phyloP scores from a whole-genome alignment of 2,797 vertebrate genomes.

The Loris lydekkerianus region DNA sequence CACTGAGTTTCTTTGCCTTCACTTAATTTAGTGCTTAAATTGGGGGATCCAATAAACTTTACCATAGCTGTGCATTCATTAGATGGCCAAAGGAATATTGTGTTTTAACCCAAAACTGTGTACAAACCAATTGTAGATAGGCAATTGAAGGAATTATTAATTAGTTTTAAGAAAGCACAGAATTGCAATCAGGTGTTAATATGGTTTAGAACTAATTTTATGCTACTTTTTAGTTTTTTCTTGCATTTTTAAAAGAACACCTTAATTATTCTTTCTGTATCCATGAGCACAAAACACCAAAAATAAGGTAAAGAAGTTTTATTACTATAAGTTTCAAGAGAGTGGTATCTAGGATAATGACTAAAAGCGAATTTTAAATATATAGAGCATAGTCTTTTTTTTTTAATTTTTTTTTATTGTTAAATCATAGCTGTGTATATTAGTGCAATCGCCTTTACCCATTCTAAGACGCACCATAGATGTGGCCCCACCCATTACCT shows the following conservation, averaged over 20 bases:
- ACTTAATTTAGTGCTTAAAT: background rate
- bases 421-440: too few relatives aligned
- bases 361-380: constrained; percentile 1
- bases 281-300: background rate
- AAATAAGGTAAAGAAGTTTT: background rate
- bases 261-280: constrained; percentile 1
- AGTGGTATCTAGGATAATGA: background rate
- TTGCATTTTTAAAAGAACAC: constrained; percentile 1
- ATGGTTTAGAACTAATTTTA: constrained; percentile 39
- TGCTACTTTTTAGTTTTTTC: background rate
- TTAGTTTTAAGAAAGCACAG: background rate
- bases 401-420: background rate
- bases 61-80: background rate
- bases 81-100: background rate
- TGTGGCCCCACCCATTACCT: too few relatives aligned
- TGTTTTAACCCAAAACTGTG: background rate
- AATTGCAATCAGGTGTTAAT: background rate
- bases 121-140: background rate
- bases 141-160: background rate
- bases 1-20: background rate
- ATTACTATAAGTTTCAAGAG: background rate
- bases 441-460: too few relatives aligned
- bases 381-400: background rate
- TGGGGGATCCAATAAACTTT: background rate
- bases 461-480: too few relatives aligned